Conservation (phyloP, 2,888 invertebrate species). For the Zele albiditarsus region DNA sequence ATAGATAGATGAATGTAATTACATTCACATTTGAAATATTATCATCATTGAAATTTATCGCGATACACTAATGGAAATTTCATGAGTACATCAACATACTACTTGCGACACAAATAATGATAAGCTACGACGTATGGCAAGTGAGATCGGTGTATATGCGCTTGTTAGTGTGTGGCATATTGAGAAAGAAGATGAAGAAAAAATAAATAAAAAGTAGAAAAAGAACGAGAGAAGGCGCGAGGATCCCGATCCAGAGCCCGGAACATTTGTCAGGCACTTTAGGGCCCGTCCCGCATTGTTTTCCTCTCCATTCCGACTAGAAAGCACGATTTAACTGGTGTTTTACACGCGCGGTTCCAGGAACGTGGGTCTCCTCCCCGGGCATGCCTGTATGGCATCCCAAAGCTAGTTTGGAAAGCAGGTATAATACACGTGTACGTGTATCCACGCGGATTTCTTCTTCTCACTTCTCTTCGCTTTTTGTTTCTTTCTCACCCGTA, state of each 20-base stretch:
- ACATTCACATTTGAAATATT: background rate
- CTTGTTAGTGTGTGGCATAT: background rate
- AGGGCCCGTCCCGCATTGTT: slow-evolving; percentile 66
- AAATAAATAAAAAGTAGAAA: slow-evolving; percentile 29
- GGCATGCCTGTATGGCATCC: slow-evolving; percentile 48
- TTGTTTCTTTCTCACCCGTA: background rate
- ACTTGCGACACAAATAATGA: slow-evolving; percentile 21
- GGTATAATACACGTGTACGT: slow-evolving; percentile 50
- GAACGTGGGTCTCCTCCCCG: slow-evolving; percentile 61
- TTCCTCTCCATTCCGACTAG: slow-evolving; percentile 66
- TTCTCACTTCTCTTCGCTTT: background rate
- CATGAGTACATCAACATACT: slow-evolving; percentile 28
- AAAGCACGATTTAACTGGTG: slow-evolving; percentile 69
- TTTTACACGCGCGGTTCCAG: slow-evolving; percentile 70
- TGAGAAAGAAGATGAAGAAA: slow-evolving; percentile 19
- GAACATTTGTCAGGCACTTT: slow-evolving; percentile 70
- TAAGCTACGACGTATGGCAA: slow-evolving; percentile 7
- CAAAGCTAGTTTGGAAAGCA: slow-evolving; percentile 48
- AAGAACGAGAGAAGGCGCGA: slow-evolving; percentile 31
- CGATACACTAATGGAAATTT: slow-evolving; percentile 33
- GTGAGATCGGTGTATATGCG: background rate
- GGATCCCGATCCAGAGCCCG: slow-evolving; percentile 56
- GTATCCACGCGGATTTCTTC: slow-evolving; percentile 36
- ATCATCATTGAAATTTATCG: background rate
- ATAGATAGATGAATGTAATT: background rate